Evolutionary conservation across 2,113 vertebrate genomes (phyloP).

Genomic region (Lichenostomus cassidix): DNA sequence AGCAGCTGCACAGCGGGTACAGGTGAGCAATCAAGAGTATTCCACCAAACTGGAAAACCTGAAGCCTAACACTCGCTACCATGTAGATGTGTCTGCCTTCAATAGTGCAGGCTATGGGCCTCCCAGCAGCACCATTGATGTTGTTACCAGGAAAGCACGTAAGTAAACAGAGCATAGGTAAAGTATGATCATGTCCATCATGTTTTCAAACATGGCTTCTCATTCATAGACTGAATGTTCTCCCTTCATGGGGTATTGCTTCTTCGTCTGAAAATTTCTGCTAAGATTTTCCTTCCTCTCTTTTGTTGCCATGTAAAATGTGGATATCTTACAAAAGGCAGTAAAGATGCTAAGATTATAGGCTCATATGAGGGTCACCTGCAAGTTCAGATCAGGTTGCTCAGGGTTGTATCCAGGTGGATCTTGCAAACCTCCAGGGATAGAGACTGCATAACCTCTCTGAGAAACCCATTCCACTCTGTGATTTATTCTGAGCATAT

Average conservation of each 20-base stretch:
- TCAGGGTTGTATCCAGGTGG: background rate
- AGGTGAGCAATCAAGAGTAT: slow-evolving; percentile 80
- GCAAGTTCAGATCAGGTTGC: background rate
- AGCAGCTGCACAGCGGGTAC: slow-evolving; percentile 79
- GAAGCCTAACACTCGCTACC: slow-evolving; percentile 84
- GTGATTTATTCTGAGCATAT: background rate
- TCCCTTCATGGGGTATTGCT: background rate
- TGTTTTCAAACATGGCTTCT: background rate
- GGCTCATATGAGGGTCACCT: background rate
- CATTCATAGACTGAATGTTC: background rate
- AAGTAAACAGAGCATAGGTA: slow-evolving; percentile 52
- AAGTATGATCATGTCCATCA: background rate
- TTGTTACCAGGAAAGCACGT: slow-evolving; percentile 92
- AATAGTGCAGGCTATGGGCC: slow-evolving; percentile 92
- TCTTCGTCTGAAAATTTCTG: background rate
- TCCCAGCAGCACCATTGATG: slow-evolving; percentile 73
- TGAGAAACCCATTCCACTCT: background rate
- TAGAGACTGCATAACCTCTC: background rate
- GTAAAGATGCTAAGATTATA: background rate
- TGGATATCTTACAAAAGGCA: background rate
- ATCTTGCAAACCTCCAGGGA: background rate
- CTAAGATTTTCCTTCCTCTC: background rate
- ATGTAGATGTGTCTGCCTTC: slow-evolving; percentile 86
- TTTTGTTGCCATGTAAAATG: background rate
- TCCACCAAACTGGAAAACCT: slow-evolving; percentile 87